Percentiles rank a stretch among this genome's conserved stretches.
phyloP scores from a whole-genome alignment of 2,797 vertebrate genomes.

The Melanotaenia trifasciata region DNA sequence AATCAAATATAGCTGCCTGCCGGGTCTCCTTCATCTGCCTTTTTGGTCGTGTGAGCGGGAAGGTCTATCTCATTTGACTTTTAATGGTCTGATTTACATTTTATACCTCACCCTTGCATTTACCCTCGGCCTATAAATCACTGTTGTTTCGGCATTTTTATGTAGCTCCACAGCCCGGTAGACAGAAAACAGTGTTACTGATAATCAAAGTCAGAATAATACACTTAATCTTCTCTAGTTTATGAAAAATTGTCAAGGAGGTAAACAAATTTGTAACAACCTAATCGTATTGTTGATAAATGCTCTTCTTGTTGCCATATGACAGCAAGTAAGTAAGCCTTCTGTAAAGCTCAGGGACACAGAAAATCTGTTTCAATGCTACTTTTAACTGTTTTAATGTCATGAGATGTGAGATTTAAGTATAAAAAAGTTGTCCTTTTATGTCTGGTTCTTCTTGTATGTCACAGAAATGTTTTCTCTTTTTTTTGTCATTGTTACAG shows the following conservation, averaged over 20 bases:
- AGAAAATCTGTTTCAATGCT: too few relatives aligned
- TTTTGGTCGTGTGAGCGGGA: slow-evolving; percentile 8
- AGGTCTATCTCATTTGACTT: slow-evolving; percentile 31
- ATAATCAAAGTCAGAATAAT: neutral
- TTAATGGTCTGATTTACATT: slow-evolving; percentile 26
- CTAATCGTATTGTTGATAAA: neutral
- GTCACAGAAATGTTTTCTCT: too few relatives aligned
- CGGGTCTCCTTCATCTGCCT: slow-evolving; percentile 8
- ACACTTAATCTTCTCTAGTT: neutral
- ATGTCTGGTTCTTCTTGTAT: too few relatives aligned
- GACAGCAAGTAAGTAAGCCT: neutral
- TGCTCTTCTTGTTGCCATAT: neutral
- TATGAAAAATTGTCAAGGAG: slow-evolving; percentile 1
- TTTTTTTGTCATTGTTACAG: too few relatives aligned
- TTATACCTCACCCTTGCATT: neutral
- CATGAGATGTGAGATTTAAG: too few relatives aligned
- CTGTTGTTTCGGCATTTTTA: slow-evolving; percentile 20
- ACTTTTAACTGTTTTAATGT: too few relatives aligned
- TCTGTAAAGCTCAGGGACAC: too few relatives aligned
- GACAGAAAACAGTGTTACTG: neutral
- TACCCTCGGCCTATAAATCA: slow-evolving; percentile 2
- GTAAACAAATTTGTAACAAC: neutral
- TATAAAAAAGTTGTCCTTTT: too few relatives aligned
- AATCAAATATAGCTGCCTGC: slow-evolving; percentile 36
- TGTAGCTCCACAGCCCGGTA: slow-evolving; percentile 3